phyloP scores from a whole-genome alignment of 1,140 invertebrate species.

The Mya arenaria region DNA sequence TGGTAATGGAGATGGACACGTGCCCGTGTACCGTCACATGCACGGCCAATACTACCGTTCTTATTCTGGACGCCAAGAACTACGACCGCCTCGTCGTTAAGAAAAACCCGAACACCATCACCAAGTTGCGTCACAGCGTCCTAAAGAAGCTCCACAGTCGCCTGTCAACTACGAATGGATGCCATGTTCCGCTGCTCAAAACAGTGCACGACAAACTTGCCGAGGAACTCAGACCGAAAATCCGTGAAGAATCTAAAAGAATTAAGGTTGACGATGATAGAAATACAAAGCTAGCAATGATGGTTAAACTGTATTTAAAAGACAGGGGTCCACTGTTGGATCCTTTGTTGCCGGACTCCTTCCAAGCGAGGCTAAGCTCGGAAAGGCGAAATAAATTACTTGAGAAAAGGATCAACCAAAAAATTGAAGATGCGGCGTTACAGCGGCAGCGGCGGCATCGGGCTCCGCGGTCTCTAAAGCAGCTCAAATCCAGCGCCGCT shows the following conservation, averaged over 20 bases:
- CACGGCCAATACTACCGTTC: constrained; percentile 72
- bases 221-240: constrained; percentile 57
- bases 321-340: constrained; percentile 71
- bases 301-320: constrained; percentile 69
- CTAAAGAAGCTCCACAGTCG: constrained; percentile 70
- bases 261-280: constrained; percentile 55
- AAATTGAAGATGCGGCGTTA: constrained; percentile 27
- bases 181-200: constrained; percentile 64
- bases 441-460: constrained; percentile 31
- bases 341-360: constrained; percentile 67
- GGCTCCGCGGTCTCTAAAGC: constrained; percentile 66
- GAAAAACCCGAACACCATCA: constrained; percentile 71
- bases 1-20: constrained; percentile 73
- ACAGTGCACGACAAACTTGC: constrained; percentile 58
- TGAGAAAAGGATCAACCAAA: constrained; percentile 36
- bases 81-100: constrained; percentile 75
- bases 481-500: constrained; percentile 66
- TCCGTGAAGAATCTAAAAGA: constrained; percentile 24
- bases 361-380: constrained; percentile 66
- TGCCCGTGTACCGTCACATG: constrained; percentile 70
- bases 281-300: constrained; percentile 55
- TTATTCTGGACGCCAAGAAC: constrained; percentile 75
- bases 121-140: constrained; percentile 65
- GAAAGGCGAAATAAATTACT: constrained; percentile 60
- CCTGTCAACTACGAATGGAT: constrained; percentile 59